phyloP scores from a whole-genome alignment of 2,888 invertebrate species.

The Andrena trimmerana region DNA sequence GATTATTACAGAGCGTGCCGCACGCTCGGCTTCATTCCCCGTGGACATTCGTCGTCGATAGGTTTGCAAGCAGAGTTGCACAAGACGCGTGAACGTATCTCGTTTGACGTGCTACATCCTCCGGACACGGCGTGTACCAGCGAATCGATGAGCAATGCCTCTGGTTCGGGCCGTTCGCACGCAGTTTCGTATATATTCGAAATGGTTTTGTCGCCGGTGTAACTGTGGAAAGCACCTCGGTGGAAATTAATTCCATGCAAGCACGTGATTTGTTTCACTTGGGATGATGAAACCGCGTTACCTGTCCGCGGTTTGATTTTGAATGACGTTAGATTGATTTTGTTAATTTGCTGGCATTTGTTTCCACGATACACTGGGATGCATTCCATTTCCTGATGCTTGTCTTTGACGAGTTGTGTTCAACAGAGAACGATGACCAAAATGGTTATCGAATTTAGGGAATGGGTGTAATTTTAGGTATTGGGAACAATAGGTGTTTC shows the following conservation, averaged over 20 bases:
- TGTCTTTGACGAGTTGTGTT: not conserved
- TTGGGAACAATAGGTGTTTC: not conserved
- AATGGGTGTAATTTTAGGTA: too few species aligned
- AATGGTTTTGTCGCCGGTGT: not conserved
- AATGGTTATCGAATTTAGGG: not conserved
- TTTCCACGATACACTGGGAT: not conserved
- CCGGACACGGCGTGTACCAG: conserved; percentile 15
- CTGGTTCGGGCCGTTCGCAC: not conserved
- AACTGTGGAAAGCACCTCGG: not conserved
- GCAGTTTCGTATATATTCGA: not conserved
- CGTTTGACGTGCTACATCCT: conserved; percentile 43
- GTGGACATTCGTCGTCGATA: conserved; percentile 10
- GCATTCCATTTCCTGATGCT: not conserved
- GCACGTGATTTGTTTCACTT: conserved; percentile 50
- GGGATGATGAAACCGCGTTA: conserved; percentile 42
- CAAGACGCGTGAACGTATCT: conserved; percentile 39
- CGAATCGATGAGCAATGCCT: conserved; percentile 26
- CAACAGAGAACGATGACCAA: not conserved
- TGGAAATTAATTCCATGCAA: conserved; percentile 22
- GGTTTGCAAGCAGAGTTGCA: conserved; percentile 41
- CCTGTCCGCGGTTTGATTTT: conserved; percentile 18
- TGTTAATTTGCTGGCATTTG: not conserved
- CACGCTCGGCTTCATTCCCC: not conserved
- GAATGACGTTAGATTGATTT: not conserved
- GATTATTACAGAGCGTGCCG: conserved; percentile 15